These are phyloP conservation scores for Carassius gibelio DNA, from an alignment of 2,113 vertebrate species.

Conservation along the genomic window DNA sequence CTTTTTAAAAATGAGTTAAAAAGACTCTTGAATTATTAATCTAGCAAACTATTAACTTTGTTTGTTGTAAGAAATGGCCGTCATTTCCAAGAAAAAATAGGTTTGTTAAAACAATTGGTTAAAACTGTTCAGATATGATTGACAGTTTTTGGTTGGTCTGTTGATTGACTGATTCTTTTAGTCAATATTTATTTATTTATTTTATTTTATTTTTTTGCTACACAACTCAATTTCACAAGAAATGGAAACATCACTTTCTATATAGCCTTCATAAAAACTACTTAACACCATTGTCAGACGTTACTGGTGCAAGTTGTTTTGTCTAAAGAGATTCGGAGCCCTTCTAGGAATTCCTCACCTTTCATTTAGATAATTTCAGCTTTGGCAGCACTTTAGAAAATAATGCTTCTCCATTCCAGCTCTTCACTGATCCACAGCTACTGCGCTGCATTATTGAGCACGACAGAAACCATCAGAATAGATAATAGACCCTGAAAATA, in stretches of 20 bases:
- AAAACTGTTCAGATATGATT: background rate
- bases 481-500: conserved; percentile 22
- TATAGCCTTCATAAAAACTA: background rate
- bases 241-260: background rate
- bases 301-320: conserved; percentile 28
- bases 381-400: conserved; percentile 25
- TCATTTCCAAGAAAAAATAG: background rate
- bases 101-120: background rate
- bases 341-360: conserved; percentile 8
- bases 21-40: background rate
- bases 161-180: background rate
- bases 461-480: conserved; percentile 9
- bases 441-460: background rate
- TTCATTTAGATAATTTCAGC: conserved; percentile 31
- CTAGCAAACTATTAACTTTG: background rate
- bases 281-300: background rate
- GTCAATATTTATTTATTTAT: no score
- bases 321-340: conserved; percentile 17
- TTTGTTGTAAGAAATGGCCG: background rate
- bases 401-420: conserved; percentile 19
- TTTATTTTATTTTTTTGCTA: background rate
- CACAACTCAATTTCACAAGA: background rate
- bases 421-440: background rate
- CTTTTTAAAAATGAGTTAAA: background rate
- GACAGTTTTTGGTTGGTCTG: no score